A percentile compares a stretch with the other conserved stretches of the same genome.
Conservation (phyloP, 1,140 invertebrate species). For the Delia radicum region DNA sequence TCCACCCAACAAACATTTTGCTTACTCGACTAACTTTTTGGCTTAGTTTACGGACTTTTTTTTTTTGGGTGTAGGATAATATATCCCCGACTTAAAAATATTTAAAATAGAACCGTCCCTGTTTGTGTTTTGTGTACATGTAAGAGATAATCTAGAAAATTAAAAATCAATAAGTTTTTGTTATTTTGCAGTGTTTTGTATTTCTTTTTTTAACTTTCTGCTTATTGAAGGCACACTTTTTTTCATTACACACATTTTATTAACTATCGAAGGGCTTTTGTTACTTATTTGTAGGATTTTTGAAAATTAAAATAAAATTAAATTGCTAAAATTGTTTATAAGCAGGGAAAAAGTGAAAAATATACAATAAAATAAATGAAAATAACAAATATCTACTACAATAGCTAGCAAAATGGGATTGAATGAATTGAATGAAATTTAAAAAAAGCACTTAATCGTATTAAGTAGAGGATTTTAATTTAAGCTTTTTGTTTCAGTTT, state of each 20-base stretch:
- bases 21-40: too few species aligned
- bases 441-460: slow-evolving; percentile 28
- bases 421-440: background rate
- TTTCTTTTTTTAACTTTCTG: background rate
- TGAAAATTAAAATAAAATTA: slow-evolving; percentile 24
- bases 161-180: slow-evolving; percentile 20
- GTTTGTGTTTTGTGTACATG: background rate
- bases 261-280: background rate
- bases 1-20: too few species aligned
- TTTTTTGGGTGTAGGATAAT: too few species aligned
- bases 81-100: too few species aligned
- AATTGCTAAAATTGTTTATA: slow-evolving; percentile 4
- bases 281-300: slow-evolving; percentile 21
- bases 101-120: too few species aligned
- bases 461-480: slow-evolving; percentile 30
- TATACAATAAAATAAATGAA: background rate
- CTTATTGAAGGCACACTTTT: background rate
- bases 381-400: background rate
- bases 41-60: too few species aligned
- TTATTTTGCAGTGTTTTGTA: background rate
- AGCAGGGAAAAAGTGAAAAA: background rate
- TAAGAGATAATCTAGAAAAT: slow-evolving; percentile 21
- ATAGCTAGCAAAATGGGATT: background rate
- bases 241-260: slow-evolving; percentile 20
- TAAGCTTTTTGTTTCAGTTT: slow-evolving; percentile 28